These are phyloP conservation scores for Semaprochilodus insignis DNA, from an alignment of 2,797 vertebrate genomes.

Conservation along the genomic window DNA sequence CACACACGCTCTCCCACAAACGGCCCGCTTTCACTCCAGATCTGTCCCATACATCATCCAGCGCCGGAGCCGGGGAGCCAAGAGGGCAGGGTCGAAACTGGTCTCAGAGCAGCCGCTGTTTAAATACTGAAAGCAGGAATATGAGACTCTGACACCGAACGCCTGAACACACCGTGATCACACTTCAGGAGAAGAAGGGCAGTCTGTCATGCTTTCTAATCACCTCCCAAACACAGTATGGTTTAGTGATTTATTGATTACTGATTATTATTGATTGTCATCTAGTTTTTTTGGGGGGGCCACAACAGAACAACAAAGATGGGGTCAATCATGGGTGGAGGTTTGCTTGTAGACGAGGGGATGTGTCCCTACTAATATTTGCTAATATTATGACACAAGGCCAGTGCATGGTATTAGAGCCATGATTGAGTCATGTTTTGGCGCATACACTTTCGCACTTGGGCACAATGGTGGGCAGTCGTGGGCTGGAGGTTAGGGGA, in stretches of 20 bases:
- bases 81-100: constrained; percentile 28
- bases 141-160: constrained; percentile 16
- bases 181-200: constrained; percentile 13
- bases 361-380: too few species aligned
- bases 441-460: too few species aligned
- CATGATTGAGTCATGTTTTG: too few species aligned
- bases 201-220: background rate
- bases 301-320: too few species aligned
- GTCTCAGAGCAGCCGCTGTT: constrained; percentile 28
- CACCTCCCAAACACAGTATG: background rate
- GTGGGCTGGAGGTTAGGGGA: too few species aligned
- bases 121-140: constrained; percentile 44
- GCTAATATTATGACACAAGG: too few species aligned
- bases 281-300: too few species aligned
- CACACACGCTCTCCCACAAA: constrained; percentile 46
- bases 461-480: too few species aligned
- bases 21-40: constrained; percentile 47
- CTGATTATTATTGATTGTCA: too few species aligned
- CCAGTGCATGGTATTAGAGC: too few species aligned
- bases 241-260: background rate
- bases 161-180: constrained; percentile 32
- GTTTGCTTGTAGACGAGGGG: too few species aligned
- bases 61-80: constrained; percentile 11
- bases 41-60: constrained; percentile 58
- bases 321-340: too few species aligned